A percentile compares a stretch with the other conserved stretches of the same genome.
Conservation (phyloP, 2,113 vertebrate species). For the Panthera leo region DNA sequence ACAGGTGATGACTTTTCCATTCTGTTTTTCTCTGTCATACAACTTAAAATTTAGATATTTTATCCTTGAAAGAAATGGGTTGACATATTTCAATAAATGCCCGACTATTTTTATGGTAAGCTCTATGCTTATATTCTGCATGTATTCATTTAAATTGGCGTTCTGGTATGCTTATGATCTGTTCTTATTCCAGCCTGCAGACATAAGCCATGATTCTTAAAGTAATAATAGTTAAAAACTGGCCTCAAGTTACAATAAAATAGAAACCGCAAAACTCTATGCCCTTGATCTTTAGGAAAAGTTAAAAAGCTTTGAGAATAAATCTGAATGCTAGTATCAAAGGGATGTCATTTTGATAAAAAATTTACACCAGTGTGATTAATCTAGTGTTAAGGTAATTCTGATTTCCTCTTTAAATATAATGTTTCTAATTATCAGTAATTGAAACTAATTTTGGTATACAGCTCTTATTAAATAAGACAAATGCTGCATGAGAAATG, state of each 20-base stretch:
- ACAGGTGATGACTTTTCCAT: not conserved
- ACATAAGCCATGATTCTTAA: slow-evolving; percentile 74
- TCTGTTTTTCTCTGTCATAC: not conserved
- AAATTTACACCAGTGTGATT: slow-evolving; percentile 5
- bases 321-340: slow-evolving; percentile 55
- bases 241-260: slow-evolving; percentile 79
- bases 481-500: slow-evolving; percentile 69
- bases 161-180: slow-evolving; percentile 46
- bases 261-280: slow-evolving; percentile 69
- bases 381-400: slow-evolving; percentile 48
- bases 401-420: slow-evolving; percentile 56
- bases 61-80: not conserved
- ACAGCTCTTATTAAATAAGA: slow-evolving; percentile 72
- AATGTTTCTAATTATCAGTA: slow-evolving; percentile 74
- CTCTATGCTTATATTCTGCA: not conserved
- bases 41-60: slow-evolving; percentile 13
- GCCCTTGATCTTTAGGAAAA: slow-evolving; percentile 84
- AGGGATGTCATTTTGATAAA: slow-evolving; percentile 66
- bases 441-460: slow-evolving; percentile 72
- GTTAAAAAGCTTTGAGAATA: slow-evolving; percentile 69
- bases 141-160: slow-evolving; percentile 53
- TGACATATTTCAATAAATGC: not conserved
- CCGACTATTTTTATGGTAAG: not conserved
- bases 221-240: slow-evolving; percentile 75
- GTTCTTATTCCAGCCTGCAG: slow-evolving; percentile 71